Conservation (phyloP, 2,888 invertebrate species). For the Thecophora atra region DNA sequence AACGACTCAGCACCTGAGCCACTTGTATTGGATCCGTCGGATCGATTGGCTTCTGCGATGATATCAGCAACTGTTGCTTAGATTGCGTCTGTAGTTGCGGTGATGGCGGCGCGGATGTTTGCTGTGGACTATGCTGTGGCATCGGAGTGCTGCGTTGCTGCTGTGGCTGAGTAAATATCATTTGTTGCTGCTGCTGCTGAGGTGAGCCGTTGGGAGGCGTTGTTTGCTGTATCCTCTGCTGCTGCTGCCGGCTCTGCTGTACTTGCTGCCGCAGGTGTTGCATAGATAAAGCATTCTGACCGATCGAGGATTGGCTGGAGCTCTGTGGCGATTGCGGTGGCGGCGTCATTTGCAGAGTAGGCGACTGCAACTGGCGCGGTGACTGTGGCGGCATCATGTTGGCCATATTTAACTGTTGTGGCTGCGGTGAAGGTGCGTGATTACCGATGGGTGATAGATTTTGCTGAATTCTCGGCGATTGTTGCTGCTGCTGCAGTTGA, state of each 20-base stretch:
- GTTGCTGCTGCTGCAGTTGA: constrained; percentile 57
- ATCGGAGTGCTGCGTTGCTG: constrained; percentile 56
- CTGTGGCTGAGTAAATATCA: constrained; percentile 59
- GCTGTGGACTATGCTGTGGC: constrained; percentile 60
- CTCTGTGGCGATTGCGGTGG: constrained; percentile 63
- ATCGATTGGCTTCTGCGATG: constrained; percentile 61
- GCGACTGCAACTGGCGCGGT: constrained; percentile 61
- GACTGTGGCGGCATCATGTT: constrained; percentile 63
- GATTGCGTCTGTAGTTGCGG: constrained; percentile 57
- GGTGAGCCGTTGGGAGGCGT: constrained; percentile 42
- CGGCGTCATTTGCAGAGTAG: constrained; percentile 66
- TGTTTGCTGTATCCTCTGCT: constrained; percentile 39
- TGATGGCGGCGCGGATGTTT: constrained; percentile 57
- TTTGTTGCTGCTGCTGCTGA: constrained; percentile 54
- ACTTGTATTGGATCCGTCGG: constrained; percentile 65
- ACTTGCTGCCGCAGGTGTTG: constrained; percentile 61
- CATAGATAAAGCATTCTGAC: constrained; percentile 40
- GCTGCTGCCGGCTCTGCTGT: constrained; percentile 53
- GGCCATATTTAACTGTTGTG: constrained; percentile 44
- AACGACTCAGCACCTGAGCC: constrained; percentile 62
- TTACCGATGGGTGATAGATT: constrained; percentile 62
- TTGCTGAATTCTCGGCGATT: constrained; percentile 62
- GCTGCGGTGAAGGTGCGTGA: constrained; percentile 52
- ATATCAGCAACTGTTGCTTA: constrained; percentile 50
- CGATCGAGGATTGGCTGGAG: constrained; percentile 40